These are phyloP conservation scores for Branchinecta sandiegonensis DNA, from an alignment of 2,888 invertebrate genomes.

Conservation along the genomic window DNA sequence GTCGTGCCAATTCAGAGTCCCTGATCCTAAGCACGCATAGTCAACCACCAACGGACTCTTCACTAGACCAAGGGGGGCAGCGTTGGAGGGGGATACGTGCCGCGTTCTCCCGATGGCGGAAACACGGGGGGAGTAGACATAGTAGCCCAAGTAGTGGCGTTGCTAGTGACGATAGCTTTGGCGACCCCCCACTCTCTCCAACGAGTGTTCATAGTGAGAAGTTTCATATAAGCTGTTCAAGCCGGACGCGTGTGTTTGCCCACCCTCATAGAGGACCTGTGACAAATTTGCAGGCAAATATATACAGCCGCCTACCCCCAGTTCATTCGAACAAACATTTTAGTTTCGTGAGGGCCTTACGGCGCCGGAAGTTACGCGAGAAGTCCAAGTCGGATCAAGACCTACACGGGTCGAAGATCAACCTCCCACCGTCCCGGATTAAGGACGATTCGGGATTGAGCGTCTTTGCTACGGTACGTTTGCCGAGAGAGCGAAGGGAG, in stretches of 20 bases:
- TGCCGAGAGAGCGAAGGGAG: slow-evolving; percentile 8
- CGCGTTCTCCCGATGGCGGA: slow-evolving; percentile 11
- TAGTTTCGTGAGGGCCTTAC: slow-evolving; percentile 19
- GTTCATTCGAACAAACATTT: slow-evolving; percentile 18
- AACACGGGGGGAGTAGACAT: slow-evolving; percentile 1
- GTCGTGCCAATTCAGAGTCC: slow-evolving; percentile 2
- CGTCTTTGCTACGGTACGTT: background rate
- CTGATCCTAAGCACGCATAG: background rate
- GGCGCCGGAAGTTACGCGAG: slow-evolving; percentile 3
- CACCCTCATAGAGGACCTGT: slow-evolving; percentile 16
- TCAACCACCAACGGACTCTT: slow-evolving; percentile 8
- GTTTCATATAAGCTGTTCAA: slow-evolving; percentile 11
- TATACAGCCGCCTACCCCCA: background rate
- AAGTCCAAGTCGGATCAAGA: slow-evolving; percentile 21
- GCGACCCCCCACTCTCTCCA: background rate
- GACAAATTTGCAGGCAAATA: background rate
- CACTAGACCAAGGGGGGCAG: background rate
- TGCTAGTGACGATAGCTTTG: slow-evolving; percentile 9
- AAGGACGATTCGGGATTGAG: slow-evolving; percentile 2
- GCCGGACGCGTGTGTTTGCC: background rate
- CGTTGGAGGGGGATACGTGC: slow-evolving; percentile 6
- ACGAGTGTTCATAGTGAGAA: slow-evolving; percentile 10
- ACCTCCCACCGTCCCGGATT: background rate
- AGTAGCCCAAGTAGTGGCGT: slow-evolving; percentile 3
- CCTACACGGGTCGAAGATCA: slow-evolving; percentile 15